Conservation (phyloP, 23 tunicate genomes). For the Trididemnum clinides region DNA sequence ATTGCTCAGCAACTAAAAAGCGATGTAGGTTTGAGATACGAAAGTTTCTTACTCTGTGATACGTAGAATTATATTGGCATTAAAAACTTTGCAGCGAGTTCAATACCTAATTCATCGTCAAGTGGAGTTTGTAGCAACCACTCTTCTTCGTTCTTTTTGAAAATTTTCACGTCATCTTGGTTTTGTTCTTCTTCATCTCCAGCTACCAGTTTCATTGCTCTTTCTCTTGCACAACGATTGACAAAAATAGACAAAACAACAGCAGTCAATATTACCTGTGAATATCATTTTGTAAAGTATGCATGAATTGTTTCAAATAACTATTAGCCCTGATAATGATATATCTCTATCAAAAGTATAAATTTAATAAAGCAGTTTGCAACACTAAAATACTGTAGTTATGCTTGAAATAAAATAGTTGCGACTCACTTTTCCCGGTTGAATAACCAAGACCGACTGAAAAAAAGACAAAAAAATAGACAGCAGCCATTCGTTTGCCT, state of each 20-base stretch:
- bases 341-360: too few relatives aligned
- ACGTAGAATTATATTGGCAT: too few relatives aligned
- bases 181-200: slow-evolving; percentile 34
- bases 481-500: slow-evolving; percentile 67
- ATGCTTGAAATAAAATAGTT: too few relatives aligned
- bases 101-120: slow-evolving; percentile 35
- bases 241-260: slow-evolving; percentile 56
- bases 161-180: slow-evolving; percentile 27
- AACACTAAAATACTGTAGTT: too few relatives aligned
- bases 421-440: slow-evolving; percentile 68
- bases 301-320: too few relatives aligned
- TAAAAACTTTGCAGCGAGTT: too few relatives aligned
- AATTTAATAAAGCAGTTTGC: too few relatives aligned
- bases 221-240: slow-evolving; percentile 46
- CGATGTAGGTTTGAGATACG: too few relatives aligned
- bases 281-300: neutral
- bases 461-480: slow-evolving; percentile 59
- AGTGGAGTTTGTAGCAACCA: slow-evolving; percentile 48
- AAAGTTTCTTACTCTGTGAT: too few relatives aligned
- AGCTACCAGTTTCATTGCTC: slow-evolving; percentile 38
- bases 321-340: too few relatives aligned
- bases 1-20: too few relatives aligned
- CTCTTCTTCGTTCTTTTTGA: slow-evolving; percentile 33
- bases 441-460: slow-evolving; percentile 81
- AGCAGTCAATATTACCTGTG: slow-evolving; percentile 60